Percentiles rank a stretch among this genome's conserved stretches.
Evolutionary conservation across 2,797 vertebrate species (phyloP).

Genomic region (Trichosurus vulpecula): DNA sequence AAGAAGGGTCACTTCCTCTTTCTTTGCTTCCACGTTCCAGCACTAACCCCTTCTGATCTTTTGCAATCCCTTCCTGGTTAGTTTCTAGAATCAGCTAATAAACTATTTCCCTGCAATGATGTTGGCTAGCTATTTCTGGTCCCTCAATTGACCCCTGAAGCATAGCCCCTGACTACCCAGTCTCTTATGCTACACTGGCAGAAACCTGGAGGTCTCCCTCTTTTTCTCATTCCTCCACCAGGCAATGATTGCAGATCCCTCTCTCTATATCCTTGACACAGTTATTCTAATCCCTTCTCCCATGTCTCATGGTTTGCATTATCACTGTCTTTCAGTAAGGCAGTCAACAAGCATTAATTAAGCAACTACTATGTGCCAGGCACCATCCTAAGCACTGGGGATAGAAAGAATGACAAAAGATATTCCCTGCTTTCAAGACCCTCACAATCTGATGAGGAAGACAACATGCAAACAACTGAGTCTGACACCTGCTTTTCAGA

Average conservation of each 20-base stretch:
- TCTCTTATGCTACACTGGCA: neutral
- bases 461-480: neutral
- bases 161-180: neutral
- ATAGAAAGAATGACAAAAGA: neutral
- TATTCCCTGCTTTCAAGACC: neutral
- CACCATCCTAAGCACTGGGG: neutral
- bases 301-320: neutral
- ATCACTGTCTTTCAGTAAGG: neutral
- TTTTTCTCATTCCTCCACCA: neutral
- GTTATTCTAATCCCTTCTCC: too few relatives aligned
- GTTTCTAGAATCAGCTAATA: too few relatives aligned
- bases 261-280: neutral
- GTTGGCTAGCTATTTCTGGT: neutral
- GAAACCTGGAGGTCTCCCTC: neutral
- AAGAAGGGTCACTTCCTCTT: too few relatives aligned
- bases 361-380: neutral
- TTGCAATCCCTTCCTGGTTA: too few relatives aligned
- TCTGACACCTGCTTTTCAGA: neutral
- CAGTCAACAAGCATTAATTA: neutral
- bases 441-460: neutral
- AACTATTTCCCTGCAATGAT: too few relatives aligned
- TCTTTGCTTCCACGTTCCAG: too few relatives aligned
- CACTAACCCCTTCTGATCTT: too few relatives aligned
- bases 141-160: neutral
- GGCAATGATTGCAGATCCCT: neutral